A percentile compares a stretch with the other conserved stretches of the same genome.
Conservation (phyloP, 2,888 invertebrate species). For the Apamea crenata region DNA sequence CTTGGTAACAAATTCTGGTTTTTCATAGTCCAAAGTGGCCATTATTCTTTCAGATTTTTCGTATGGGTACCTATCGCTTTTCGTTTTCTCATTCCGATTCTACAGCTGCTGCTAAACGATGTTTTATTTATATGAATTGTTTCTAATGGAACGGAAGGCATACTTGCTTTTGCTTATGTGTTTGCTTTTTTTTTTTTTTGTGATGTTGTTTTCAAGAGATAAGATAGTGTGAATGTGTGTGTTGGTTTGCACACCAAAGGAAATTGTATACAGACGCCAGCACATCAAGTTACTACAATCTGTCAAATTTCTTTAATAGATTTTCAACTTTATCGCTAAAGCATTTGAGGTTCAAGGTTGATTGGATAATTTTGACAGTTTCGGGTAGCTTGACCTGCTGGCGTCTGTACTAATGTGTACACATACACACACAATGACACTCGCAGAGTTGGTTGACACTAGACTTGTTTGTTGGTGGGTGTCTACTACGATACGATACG, state of each 20-base stretch:
- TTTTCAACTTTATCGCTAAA: too few species aligned
- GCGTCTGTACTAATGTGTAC: background rate
- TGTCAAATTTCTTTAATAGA: too few species aligned
- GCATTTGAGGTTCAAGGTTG: too few species aligned
- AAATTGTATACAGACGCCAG: too few species aligned
- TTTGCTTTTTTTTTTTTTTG: slow-evolving; percentile 17
- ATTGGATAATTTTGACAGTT: too few species aligned
- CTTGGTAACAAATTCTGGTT: background rate
- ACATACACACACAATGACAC: slow-evolving; percentile 11
- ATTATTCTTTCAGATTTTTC: background rate
- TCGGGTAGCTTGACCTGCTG: too few species aligned
- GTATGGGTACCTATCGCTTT: background rate
- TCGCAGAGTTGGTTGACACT: slow-evolving; percentile 20
- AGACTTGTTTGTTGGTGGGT: slow-evolving; percentile 32
- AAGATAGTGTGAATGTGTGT: background rate
- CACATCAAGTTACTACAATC: too few species aligned
- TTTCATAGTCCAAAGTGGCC: background rate
- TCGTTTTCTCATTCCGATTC: background rate
- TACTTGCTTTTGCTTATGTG: slow-evolving; percentile 52
- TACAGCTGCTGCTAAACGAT: background rate
- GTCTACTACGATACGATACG: slow-evolving; percentile 47
- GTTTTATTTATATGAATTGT: background rate
- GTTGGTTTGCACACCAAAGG: background rate
- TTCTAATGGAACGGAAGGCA: slow-evolving; percentile 40
- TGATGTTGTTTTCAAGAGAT: slow-evolving; percentile 14